A percentile compares a stretch with the other conserved stretches of the same genome.
Evolutionary conservation across 2,113 vertebrate genomes (phyloP).

Genomic region (Hymenochirus boettgeri): DNA sequence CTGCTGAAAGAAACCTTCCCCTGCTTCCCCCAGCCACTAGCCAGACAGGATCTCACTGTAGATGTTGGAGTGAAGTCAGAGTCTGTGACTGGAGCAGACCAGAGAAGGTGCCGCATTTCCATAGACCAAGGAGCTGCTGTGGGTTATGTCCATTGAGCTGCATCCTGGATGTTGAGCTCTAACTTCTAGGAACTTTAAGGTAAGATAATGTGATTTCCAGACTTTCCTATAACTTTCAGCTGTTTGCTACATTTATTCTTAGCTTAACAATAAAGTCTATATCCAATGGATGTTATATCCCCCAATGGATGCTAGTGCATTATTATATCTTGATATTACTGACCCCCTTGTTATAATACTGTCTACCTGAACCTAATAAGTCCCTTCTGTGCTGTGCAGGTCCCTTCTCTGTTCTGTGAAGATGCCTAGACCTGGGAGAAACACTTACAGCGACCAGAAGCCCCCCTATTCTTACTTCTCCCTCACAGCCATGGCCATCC

Average conservation of each 20-base stretch:
- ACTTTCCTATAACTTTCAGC: too few species aligned
- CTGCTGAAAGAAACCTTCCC: slow-evolving; percentile 60
- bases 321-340: too few species aligned
- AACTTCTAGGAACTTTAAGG: slow-evolving; percentile 70
- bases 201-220: slow-evolving; percentile 46
- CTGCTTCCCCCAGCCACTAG: slow-evolving; percentile 45
- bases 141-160: too few species aligned
- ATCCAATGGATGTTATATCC: too few species aligned
- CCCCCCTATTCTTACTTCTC: slow-evolving; percentile 98
- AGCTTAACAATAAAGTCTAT: too few species aligned
- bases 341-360: too few species aligned
- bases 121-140: too few species aligned
- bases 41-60: slow-evolving; percentile 55
- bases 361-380: too few species aligned
- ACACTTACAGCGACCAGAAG: slow-evolving; percentile 98
- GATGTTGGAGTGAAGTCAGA: slow-evolving; percentile 49
- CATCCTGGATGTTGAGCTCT: slow-evolving; percentile 58
- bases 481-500: slow-evolving; percentile 97
- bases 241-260: too few species aligned
- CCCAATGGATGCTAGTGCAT: too few species aligned
- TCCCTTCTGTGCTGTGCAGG: too few species aligned
- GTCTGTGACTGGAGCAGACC: slow-evolving; percentile 56
- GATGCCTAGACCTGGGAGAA: slow-evolving; percentile 97
- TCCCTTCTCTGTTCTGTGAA: slow-evolving; percentile 44
- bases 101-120: slow-evolving; percentile 15